phyloP scores from a whole-genome alignment of 1,140 invertebrate genomes.

The Oreohelix idahoensis region DNA sequence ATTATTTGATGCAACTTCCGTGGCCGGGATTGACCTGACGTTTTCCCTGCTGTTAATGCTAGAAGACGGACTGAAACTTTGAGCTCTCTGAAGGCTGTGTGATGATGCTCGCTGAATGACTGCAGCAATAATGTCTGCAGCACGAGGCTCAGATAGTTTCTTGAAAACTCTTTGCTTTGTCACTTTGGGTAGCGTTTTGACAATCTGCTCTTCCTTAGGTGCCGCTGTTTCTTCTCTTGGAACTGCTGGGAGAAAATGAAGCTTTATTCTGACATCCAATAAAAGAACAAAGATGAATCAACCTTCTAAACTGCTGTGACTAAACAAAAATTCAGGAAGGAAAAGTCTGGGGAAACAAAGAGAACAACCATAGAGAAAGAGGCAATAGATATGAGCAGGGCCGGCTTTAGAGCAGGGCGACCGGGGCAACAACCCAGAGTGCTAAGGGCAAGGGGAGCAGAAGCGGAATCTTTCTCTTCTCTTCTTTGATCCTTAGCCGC shows the following conservation, averaged over 20 bases:
- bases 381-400: too few species aligned
- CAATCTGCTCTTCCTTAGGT: not conserved
- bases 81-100: conserved; percentile 20
- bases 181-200: not conserved
- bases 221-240: not conserved
- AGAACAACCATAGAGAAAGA: too few species aligned
- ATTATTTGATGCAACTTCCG: not conserved
- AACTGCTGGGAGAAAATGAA: not conserved
- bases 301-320: too few species aligned
- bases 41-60: not conserved
- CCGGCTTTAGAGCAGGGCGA: too few species aligned
- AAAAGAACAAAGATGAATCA: too few species aligned
- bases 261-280: too few species aligned
- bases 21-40: not conserved
- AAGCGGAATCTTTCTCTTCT: too few species aligned
- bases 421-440: too few species aligned
- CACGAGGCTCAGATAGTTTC: conserved; percentile 43
- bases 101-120: conserved; percentile 33
- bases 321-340: too few species aligned
- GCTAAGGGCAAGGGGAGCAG: too few species aligned
- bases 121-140: conserved; percentile 40
- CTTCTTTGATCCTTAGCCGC: too few species aligned
- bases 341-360: too few species aligned
- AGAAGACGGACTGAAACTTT: conserved; percentile 33
- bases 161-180: conserved; percentile 37